Evolutionary conservation across 2,113 vertebrate genomes (phyloP), one percentile per base, ranked within the genome.

Genomic region (Chionodraco myersi): DNA sequence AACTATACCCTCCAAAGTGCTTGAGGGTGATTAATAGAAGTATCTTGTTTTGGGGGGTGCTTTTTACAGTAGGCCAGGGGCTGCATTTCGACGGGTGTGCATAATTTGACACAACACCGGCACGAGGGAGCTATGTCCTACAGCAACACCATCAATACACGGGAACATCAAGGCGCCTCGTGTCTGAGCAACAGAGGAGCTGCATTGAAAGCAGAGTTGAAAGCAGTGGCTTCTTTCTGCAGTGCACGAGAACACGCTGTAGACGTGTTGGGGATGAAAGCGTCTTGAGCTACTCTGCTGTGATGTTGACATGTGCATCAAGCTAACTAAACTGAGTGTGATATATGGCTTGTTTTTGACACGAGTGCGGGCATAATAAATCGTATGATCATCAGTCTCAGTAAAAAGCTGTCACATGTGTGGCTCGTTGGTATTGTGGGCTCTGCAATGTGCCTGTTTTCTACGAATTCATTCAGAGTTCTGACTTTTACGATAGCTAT

Each of bases 141-240:
- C 53, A 52, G 77, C 69, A 26, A 16, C 45, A 14, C 13, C 47
- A 51, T 62, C 65, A 67, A 36, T 64, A 47, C 70, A 52, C 51
- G 14, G 69, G 34, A 72, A 52, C 71, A 75, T 84, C 72, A 72
- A 78, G 72, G 65, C 72, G 5, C 49, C 51, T 64, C 48, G 7
- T 63, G n/a, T 12, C 76, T 30, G 36, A 51, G 68, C 58, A 64
- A 10, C 67, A 72, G 36, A 83, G 61, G 48, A 47, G 41, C 3
- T 49, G 15, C 63, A 49, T 57, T 15, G 60, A 4, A 82, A 60
- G 76, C 34, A 23, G 30, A 74, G 52, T 71, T 82, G 16, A 61
- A 76, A 80, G 64, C 34, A 1, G 11, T 21, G 59, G 30, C 6
- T n/a, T 47, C 53, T 59, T 12, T 64, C 51, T 52, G 58, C 2